Evolutionary conservation across 2,797 vertebrate genomes (phyloP), one percentile per base, ranked within the genome.

Genomic region (Oreonectes daqikongensis): DNA sequence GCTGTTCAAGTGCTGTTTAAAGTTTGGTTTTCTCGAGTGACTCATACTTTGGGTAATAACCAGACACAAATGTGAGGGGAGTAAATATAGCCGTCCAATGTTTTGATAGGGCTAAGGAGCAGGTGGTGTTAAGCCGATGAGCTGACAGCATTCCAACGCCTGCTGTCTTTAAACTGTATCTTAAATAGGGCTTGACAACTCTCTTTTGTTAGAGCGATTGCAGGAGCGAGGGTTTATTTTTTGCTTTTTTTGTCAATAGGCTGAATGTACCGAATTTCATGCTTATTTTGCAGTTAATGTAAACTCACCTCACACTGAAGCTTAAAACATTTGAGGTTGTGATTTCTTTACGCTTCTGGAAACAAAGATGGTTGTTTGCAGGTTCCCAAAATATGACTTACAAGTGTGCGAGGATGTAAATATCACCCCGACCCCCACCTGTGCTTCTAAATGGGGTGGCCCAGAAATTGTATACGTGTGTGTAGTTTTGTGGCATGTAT

Each of bases 1-100:
- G 84, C 81, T 77, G 76, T 86, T 87, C 73, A 42, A 77, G 69
- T 53, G 44, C 82, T 87, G 83, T 88, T 86, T 86, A 80, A 89
- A 88, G 86, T 91, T 89, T 87, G 85, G 79, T 79, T 85, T 83
- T 83, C 80, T 77, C 69, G 82, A 84, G 86, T 90, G 86, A 89
- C 88, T 90, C 83, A 87, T 88, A 87, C 77, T 81, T 81, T 84
- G 84, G 84, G 87, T 84, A 86, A 87, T 79, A 86, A 83, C 77
- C 71, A 85, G 82, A 85, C 75, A 86, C 85, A 86, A 83, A 73
- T 84, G 81, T 81, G 78, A 86, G 79, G 81, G 82, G 75, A 84
- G 85, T 85, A 85, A 86, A 83, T 79, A 87, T 81, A 83, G 9
- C 50, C 46, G 42, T 74, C 81, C 82, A 80, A 79, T 81, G 79